A percentile compares a stretch with the other conserved stretches of the same genome.
These are phyloP conservation scores for Diloba caeruleocephala DNA, from an alignment of 2,888 invertebrate genomes.

Conservation along the genomic window DNA sequence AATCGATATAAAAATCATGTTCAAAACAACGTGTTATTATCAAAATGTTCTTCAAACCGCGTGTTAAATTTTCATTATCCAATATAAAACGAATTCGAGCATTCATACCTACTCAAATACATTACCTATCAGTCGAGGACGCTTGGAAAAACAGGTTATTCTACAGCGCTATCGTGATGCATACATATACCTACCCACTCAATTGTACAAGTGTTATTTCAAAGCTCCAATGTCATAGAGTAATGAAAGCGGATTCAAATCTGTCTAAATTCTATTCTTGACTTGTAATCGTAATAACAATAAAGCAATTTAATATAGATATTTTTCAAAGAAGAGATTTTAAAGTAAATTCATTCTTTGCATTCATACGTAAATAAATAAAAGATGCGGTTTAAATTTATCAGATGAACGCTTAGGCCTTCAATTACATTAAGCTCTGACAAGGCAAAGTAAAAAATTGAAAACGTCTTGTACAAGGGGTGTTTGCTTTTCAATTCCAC, in stretches of 20 bases:
- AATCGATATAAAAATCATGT: no score
- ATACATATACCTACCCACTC: slow-evolving; percentile 17
- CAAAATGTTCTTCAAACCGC: no score
- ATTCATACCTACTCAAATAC: slow-evolving; percentile 34
- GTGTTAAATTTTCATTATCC: neutral
- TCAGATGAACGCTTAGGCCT: slow-evolving; percentile 49
- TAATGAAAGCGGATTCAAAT: slow-evolving; percentile 9
- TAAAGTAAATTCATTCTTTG: slow-evolving; percentile 4
- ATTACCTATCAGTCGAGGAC: slow-evolving; percentile 30
- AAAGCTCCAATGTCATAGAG: slow-evolving; percentile 16
- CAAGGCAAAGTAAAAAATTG: slow-evolving; percentile 60
- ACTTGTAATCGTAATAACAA: slow-evolving; percentile 11
- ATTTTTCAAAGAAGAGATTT: slow-evolving; percentile 15
- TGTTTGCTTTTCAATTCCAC: slow-evolving; percentile 80
- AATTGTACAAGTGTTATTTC: slow-evolving; percentile 27
- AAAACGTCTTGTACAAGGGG: slow-evolving; percentile 57
- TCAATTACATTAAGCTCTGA: slow-evolving; percentile 58
- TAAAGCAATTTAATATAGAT: slow-evolving; percentile 33
- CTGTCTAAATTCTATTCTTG: slow-evolving; percentile 2
- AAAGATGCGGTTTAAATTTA: slow-evolving; percentile 33
- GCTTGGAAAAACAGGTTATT: slow-evolving; percentile 45
- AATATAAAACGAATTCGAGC: slow-evolving; percentile 8
- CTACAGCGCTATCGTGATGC: slow-evolving; percentile 39
- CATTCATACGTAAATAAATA: slow-evolving; percentile 25
- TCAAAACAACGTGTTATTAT: no score